A percentile compares a stretch with the other conserved stretches of the same genome.
phyloP scores from a whole-genome alignment of 2,113 vertebrate genomes.

The Cephalopterus ornatus region DNA sequence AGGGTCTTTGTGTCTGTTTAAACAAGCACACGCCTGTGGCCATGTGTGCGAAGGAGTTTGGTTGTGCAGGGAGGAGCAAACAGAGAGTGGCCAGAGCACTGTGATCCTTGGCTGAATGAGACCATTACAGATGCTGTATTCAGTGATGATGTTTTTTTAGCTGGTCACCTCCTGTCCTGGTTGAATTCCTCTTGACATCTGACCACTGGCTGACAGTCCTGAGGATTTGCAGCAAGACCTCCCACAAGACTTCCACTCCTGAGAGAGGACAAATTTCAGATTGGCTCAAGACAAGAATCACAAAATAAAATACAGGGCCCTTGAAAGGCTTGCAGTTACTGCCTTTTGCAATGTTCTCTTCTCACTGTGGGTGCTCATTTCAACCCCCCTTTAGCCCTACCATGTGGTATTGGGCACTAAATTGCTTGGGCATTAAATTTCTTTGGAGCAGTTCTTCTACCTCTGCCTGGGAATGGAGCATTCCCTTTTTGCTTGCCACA shows the following conservation, averaged over 20 bases:
- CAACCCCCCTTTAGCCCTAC: background rate
- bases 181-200: background rate
- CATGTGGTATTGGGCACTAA: accelerated
- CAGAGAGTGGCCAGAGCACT: background rate
- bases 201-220: background rate
- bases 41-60: background rate
- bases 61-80: background rate
- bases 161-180: background rate
- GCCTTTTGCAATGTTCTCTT: background rate
- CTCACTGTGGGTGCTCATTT: background rate
- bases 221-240: background rate
- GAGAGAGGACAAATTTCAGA: background rate
- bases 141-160: background rate
- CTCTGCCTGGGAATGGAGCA: background rate
- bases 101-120: accelerated
- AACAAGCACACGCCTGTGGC: background rate
- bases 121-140: background rate
- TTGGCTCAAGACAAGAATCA: background rate
- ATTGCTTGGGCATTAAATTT: background rate
- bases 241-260: background rate
- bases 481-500: background rate
- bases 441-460: background rate
- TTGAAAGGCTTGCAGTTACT: background rate
- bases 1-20: background rate
- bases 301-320: background rate